Evolutionary conservation across 2,888 invertebrate genomes (phyloP).

Genomic region (Arctia plantaginis): DNA sequence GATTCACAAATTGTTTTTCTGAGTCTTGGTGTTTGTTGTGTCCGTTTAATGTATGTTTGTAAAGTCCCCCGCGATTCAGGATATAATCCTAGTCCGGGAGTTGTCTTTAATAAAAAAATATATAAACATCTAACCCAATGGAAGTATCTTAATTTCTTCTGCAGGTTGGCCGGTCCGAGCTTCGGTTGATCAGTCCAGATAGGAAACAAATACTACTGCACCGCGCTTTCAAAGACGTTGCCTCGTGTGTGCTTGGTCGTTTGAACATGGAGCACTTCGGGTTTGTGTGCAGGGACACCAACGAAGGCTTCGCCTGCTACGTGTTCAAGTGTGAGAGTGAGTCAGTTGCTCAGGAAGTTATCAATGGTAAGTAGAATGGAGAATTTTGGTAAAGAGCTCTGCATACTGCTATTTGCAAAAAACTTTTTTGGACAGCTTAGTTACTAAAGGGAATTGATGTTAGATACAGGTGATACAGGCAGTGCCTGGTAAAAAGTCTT

Average conservation of each 20-base stretch:
- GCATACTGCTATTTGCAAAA: not conserved
- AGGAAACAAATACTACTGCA: constrained; percentile 95
- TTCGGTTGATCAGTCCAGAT: constrained; percentile 96
- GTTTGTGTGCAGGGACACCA: constrained; percentile 95
- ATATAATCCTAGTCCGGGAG: no score
- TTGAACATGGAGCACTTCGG: constrained; percentile 95
- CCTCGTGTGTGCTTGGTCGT: constrained; percentile 95
- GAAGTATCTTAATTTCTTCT: constrained; percentile 23
- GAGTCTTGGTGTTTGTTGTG: no score
- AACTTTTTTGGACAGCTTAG: not conserved
- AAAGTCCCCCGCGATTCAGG: no score
- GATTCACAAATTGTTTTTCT: no score
- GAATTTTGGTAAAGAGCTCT: not conserved
- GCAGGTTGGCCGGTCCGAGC: constrained; percentile 93
- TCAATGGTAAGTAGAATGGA: constrained; percentile 84
- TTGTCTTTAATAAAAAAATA: no score
- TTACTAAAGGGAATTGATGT: not conserved
- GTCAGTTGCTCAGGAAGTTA: constrained; percentile 92
- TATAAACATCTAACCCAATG: no score
- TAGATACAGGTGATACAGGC: no score
- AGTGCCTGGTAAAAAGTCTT: no score
- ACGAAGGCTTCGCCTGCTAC: constrained; percentile 91
- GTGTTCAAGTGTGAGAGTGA: constrained; percentile 94
- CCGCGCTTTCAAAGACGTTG: constrained; percentile 95
- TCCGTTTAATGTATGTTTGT: no score